Percentiles rank a stretch among this genome's conserved stretches.
These are phyloP conservation scores for Panopea generosa DNA, from an alignment of 2,888 invertebrate species.

Conservation along the genomic window DNA sequence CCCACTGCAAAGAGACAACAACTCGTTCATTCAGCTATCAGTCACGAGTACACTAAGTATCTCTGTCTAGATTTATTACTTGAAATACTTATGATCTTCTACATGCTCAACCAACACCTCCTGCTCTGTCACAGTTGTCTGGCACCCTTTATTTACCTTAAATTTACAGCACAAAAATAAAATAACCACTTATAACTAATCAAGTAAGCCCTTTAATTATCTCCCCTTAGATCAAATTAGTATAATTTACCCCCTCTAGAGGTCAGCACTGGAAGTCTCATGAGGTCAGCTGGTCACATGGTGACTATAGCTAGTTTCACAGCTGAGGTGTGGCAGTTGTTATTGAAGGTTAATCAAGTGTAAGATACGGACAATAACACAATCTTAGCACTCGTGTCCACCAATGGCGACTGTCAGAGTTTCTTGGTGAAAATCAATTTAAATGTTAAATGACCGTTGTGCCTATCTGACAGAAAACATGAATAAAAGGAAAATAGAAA, in stretches of 20 bases:
- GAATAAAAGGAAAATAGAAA: too few relatives aligned
- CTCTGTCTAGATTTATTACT: too few relatives aligned
- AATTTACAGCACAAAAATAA: constrained; percentile 14
- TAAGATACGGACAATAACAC: background rate
- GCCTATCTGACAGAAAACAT: too few relatives aligned
- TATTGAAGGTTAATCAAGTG: background rate
- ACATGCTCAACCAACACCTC: too few relatives aligned
- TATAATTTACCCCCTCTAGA: background rate
- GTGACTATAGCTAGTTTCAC: background rate
- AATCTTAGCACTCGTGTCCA: too few relatives aligned
- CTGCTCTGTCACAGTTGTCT: background rate
- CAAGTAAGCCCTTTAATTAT: constrained; percentile 34
- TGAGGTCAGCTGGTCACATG: constrained; percentile 9
- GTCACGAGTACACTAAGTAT: too few relatives aligned
- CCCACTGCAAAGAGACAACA: too few relatives aligned
- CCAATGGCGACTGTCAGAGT: too few relatives aligned
- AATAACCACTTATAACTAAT: constrained; percentile 31
- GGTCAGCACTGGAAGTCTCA: background rate
- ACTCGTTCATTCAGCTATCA: too few relatives aligned
- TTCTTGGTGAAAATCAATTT: too few relatives aligned
- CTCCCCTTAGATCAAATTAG: constrained; percentile 29
- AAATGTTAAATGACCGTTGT: too few relatives aligned
- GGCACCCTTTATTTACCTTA: constrained; percentile 20
- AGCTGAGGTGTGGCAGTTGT: constrained; percentile 1
- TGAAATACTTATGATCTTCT: too few relatives aligned